These are phyloP conservation scores for Meda fulgida DNA, from an alignment of 2,797 vertebrate species.

Conservation along the genomic window DNA sequence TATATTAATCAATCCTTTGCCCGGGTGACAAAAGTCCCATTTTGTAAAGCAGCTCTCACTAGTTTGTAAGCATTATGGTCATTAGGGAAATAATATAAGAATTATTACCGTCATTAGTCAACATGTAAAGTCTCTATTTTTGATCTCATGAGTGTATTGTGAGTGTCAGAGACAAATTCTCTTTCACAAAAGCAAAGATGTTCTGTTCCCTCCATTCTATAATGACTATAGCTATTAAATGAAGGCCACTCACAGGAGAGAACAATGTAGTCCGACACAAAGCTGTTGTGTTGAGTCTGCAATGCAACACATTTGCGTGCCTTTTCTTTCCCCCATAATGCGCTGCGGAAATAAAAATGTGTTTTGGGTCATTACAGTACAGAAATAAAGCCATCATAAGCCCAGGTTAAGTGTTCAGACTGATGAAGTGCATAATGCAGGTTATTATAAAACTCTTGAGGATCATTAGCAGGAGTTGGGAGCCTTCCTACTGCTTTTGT, in stretches of 20 bases:
- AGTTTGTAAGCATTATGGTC: constrained; percentile 1
- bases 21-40: background rate
- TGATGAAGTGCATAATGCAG: constrained; percentile 34
- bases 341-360: background rate
- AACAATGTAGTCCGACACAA: constrained; percentile 20
- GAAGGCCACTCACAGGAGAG: constrained; percentile 18
- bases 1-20: background rate
- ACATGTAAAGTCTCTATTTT: background rate
- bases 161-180: constrained; percentile 17
- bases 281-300: constrained; percentile 25
- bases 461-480: constrained; percentile 38
- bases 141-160: constrained; percentile 24
- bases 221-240: constrained; percentile 35
- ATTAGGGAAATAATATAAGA: constrained; percentile 16
- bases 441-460: constrained; percentile 46
- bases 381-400: constrained; percentile 40
- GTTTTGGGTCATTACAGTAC: constrained; percentile 30
- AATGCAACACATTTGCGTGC: background rate
- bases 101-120: constrained; percentile 29
- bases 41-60: constrained; percentile 1
- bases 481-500: constrained; percentile 42
- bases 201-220: constrained; percentile 11
- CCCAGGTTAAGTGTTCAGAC: constrained; percentile 43
- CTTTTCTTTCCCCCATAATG: constrained; percentile 7
- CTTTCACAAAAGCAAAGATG: constrained; percentile 8